Evolutionary conservation across 2,797 vertebrate species (phyloP), one percentile per base, ranked within the genome.

Genomic region (Nyctalus aviator): DNA sequence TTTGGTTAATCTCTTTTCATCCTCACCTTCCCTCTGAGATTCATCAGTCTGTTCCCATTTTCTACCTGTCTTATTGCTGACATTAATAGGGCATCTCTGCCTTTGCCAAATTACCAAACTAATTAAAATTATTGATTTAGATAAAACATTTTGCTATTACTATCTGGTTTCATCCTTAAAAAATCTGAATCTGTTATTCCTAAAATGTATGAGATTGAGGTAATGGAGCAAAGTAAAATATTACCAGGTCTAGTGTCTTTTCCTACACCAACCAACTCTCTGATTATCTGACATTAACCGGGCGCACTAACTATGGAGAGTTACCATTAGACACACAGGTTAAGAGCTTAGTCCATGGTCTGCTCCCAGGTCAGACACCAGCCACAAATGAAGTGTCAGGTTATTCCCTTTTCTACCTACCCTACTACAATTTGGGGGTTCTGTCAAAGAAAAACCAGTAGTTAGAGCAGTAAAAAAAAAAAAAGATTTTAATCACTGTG

Each of bases 81-180:
- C 57, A 84, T 53, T 72, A 64, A 14, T 75, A 46, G 23, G 73
- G 32, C 94, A 79, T 68, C 27, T 84, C 72, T 37, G 23, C 27
- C 50, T 94, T 71, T 81, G 44, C 20, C 57, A 89, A 92, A 89
- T 82, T 27, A 48, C 59, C 32, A 89, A 89, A n/a, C 14, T 75
- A 27, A 37, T 59, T 50, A 66, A 82, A 86, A 72, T 71, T 86
- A 77, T 11, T 55, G 44, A 84, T 62, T 71, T 23, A 15, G 15
- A 68, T n/a, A n/a, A 93, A 84, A 73, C 8, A 14, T 78, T 84
- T 68, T 69, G 27, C 37, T 85, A 69, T 37, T 20, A n/a, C 4
- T 73, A 50, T 30, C 27, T 68, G 13, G 15, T 17, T 91, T 83
- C 84, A 73, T 57, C n/a, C n/a, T 88, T 84, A 53, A 59, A 84